Base-by-base conservation (phyloP, 2,113 vertebrate genomes). In the Serilophus lunatus region DNA sequence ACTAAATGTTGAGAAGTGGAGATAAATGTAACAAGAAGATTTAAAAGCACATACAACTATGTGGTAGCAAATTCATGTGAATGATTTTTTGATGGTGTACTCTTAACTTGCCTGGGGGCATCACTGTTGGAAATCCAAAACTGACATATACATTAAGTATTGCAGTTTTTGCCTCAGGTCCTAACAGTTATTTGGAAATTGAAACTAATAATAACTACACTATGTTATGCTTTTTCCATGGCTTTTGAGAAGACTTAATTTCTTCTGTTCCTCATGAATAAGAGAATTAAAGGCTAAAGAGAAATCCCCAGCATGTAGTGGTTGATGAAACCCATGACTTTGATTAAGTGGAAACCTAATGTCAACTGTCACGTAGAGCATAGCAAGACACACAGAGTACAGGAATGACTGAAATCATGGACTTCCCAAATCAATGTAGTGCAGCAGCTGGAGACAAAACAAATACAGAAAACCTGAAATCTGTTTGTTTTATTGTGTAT, bases 321-420 rank as follows among this genome's bases (percentile, higher is more conserved):
- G 60, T 68, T 93, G 59, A 69, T 90, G 74, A 92, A 96, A 76
- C 33, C 16, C 16, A 2, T 95, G 85, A 51, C 76, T 83, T 74
- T 88, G 49, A 88, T 97, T 96, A 94, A 95, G 24, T 61, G 26
- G 25, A 92, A 95, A 77, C 59, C 89, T 95, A 89, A 79, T 74
- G 57, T 93, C 12, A 1, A 15, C 44, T 82, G 44, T 76, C 66
- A 47, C 1, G 9, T 90, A 85, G 74, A 81, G 44, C 26, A 28
- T 40, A 72, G 36, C 65, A 57, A 86, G 3, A 23, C n/a, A 82
- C 23, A 35, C 4, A 13, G 40, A 69, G 10, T 61, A 23, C 25
- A 35, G 65, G 51, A 96, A 40, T 77, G 33, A 57, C 65, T 88
- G 57, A 61, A 90, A n/a, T 88, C 7, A 9, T 59, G 38, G 51